Base-by-base conservation (phyloP, 1,140 invertebrate genomes). In the Scaptomyza pallida region DNA sequence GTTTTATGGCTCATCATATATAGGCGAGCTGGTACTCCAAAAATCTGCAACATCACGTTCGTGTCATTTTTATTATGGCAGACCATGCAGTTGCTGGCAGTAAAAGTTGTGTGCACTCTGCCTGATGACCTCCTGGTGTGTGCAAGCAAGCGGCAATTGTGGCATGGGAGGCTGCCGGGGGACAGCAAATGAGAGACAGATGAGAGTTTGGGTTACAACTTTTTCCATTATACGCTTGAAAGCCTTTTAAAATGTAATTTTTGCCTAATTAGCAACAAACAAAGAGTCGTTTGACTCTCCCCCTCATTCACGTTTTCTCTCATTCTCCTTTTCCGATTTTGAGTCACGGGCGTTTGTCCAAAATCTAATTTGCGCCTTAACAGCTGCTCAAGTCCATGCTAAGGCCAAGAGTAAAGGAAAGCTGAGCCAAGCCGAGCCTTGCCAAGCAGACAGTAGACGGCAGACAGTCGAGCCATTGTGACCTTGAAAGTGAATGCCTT, bases 261-360 rank as follows among this genome's bases (percentile, higher is more conserved):
- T 86, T 86, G 82, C 77, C 77, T 86, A 86, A 86, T 86, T 86
- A 86, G 82, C 81, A 86, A 88, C 77, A 86, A 86, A 88, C 82
- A 86, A 88, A 56, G 61, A 70, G 50, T 47, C 56, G 35, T 43
- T 55, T 16, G 19, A 15, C 55, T 59, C 2, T 21, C 23, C 23
- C 4, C 12, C 15, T 21, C 10, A 51, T 15, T 21, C 10, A 51
- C 52, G 15, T 3, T 41, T 15, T 35, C 21, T 17, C 16, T 33
- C 17, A 23, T 26, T 5, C 23, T 30, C 45, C 37, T 44, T 50
- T 50, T 78, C 41, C 56, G 52, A 21, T 45, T 72, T 41, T 60
- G 62, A 48, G 72, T 61, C 78, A 65, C 74, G 57, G 55, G 48
- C 64, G 54, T 48, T 80, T 37, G 51, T 56, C 37, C 48, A 74